Evolutionary conservation across 2,888 invertebrate species (phyloP).

Genomic region (Tupiocoris notatus): DNA sequence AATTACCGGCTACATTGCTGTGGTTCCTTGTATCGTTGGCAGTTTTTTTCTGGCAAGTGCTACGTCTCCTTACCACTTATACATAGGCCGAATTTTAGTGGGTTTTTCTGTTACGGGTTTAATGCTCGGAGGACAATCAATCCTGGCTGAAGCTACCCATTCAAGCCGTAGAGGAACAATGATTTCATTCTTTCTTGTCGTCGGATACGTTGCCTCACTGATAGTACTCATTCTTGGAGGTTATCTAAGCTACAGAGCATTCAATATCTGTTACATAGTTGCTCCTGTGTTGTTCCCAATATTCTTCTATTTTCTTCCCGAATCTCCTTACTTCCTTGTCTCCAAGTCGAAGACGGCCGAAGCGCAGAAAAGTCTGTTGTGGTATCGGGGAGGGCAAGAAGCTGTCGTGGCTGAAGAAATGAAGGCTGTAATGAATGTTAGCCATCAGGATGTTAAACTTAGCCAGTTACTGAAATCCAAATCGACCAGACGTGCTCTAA

Average conservation of each 20-base stretch:
- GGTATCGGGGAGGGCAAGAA: constrained; percentile 17
- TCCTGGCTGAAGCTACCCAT: constrained; percentile 9
- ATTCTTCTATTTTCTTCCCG: constrained; percentile 22
- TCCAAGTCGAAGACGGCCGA: constrained; percentile 7
- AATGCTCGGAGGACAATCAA: background rate
- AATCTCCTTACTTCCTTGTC: constrained; percentile 14
- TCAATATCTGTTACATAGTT: background rate
- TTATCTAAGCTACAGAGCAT: constrained; percentile 1
- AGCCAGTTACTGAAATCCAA: background rate
- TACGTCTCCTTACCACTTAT: background rate
- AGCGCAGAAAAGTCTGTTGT: constrained; percentile 7
- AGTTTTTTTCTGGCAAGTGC: background rate
- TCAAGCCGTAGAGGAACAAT: constrained; percentile 2
- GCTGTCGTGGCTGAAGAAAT: background rate
- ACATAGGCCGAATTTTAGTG: background rate
- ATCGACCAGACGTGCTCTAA: background rate
- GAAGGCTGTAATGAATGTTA: background rate
- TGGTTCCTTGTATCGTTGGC: background rate
- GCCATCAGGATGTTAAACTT: background rate
- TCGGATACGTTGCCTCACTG: background rate
- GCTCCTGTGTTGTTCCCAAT: constrained; percentile 1
- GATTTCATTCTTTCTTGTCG: background rate
- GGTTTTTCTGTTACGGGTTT: background rate
- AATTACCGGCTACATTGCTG: background rate
- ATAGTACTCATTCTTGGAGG: background rate